phyloP scores from a whole-genome alignment of 2,113 vertebrate species.

The Ptilonorhynchus violaceus region DNA sequence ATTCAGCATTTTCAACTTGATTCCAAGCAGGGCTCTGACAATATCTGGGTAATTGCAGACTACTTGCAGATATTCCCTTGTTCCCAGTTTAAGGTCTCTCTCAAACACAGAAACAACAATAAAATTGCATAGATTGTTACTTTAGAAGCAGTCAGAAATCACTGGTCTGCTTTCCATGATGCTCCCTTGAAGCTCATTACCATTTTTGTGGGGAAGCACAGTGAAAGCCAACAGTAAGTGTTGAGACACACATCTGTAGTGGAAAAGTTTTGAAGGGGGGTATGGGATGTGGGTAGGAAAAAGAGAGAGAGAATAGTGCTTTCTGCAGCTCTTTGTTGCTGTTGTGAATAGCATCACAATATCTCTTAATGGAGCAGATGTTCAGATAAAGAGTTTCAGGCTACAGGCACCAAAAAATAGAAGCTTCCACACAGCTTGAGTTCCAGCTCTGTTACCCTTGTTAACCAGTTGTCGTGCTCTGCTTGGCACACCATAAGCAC shows the following conservation, averaged over 20 bases:
- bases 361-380: conserved; percentile 58
- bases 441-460: neutral
- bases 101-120: neutral
- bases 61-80: neutral
- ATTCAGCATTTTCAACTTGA: neutral
- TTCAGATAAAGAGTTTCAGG: conserved; percentile 36
- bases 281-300: neutral
- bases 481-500: neutral
- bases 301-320: neutral
- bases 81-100: neutral
- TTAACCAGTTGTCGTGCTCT: neutral
- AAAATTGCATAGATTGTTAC: neutral
- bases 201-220: neutral
- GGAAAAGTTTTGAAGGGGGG: neutral
- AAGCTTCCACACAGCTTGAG: neutral
- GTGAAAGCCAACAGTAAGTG: neutral
- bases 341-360: conserved; percentile 24
- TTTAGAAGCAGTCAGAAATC: neutral
- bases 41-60: neutral
- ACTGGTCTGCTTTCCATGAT: neutral
- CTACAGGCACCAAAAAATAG: neutral
- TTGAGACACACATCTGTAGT: neutral
- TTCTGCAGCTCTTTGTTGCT: conserved; percentile 40
- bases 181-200: neutral
- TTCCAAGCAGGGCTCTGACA: neutral